Base-by-base conservation (phyloP, 1,140 invertebrate species). In the Plutomurus gul region DNA sequence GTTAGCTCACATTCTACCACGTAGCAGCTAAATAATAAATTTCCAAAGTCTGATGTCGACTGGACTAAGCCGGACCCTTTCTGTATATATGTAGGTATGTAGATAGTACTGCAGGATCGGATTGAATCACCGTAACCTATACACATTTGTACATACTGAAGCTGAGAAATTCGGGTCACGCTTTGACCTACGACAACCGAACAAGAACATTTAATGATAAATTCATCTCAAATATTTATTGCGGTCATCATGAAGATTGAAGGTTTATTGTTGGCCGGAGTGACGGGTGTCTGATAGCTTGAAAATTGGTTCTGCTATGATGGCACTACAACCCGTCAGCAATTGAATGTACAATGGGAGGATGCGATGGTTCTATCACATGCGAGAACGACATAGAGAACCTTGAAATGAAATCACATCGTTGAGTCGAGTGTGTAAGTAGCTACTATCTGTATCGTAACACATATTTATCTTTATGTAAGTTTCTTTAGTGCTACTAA, bases 401-500 rank as follows among this genome's bases (percentile, higher is more conserved):
- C 39, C 39, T 43, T 43, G 39, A 43, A 43, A n/a, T 10, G 7
- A 43, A 43, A 43, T 43, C 39, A 43, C 39, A 43, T 43, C n/a
- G 11, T n/a, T 43, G 39, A 13, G 39, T 43, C 39, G n/a, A n/a
- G n/a, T n/a, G 11, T 10, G 11, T 43, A 56, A 56, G 56, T 16
- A 65, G n/a, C 27, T 33, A 16, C 18, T 33, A 20, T 18, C 18
- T 18, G 8, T 20, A 20, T 65, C 56, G 30, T 65, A 65, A 65
- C 56, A 65, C 36, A 65, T 65, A 65, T 65, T 65, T 65, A 65
- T 65, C 56, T 65, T 65, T 65, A 65, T 65, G 56, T 65, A 65
- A 65, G 25, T 65, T 65, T 65, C 56, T 65, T 65, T 65, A 65
- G 27, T 65, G 30, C 56, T n/a, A 30, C 56, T 65, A 65, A 65